A percentile compares a stretch with the other conserved stretches of the same genome.
Conservation (phyloP, 1,140 invertebrate species). For the Leptinotarsa undecemlineata region DNA sequence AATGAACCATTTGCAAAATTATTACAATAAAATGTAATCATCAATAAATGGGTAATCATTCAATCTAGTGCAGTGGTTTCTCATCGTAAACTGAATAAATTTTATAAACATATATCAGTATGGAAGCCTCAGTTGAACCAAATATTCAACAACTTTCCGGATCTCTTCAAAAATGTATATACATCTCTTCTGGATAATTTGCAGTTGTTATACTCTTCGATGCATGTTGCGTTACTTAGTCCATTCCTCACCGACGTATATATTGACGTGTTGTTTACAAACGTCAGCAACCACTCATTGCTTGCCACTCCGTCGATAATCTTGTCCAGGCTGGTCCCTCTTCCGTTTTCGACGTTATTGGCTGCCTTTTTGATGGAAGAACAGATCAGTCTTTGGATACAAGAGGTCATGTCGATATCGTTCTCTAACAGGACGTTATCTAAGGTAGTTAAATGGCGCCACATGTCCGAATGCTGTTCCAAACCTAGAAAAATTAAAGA, state of each 20-base stretch:
- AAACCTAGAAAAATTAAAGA: no score
- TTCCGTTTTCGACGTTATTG: conserved; percentile 40
- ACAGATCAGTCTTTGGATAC: conserved; percentile 47
- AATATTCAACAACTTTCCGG: neutral
- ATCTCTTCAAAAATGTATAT: neutral
- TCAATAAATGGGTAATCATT: no score
- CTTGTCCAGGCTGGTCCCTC: conserved; percentile 47
- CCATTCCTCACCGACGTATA: conserved; percentile 41
- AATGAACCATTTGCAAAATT: no score
- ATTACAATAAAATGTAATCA: no score
- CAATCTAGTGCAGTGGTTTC: no score
- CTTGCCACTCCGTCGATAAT: conserved; percentile 51
- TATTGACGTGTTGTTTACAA: conserved; percentile 40
- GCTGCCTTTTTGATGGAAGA: conserved; percentile 44
- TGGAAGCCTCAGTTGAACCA: neutral
- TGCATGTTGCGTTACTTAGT: conserved; percentile 37
- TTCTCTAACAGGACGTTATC: conserved; percentile 46
- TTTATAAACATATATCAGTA: no score
- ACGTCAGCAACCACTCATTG: conserved; percentile 42
- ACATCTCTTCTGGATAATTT: conserved; percentile 26
- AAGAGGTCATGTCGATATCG: conserved; percentile 47
- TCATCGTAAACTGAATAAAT: no score
- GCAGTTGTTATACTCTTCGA: conserved; percentile 40
- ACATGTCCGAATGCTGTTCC: neutral
- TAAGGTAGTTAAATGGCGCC: conserved; percentile 31